Evolutionary conservation across 2,888 invertebrate species (phyloP).

Genomic region (Elmis aenea): DNA sequence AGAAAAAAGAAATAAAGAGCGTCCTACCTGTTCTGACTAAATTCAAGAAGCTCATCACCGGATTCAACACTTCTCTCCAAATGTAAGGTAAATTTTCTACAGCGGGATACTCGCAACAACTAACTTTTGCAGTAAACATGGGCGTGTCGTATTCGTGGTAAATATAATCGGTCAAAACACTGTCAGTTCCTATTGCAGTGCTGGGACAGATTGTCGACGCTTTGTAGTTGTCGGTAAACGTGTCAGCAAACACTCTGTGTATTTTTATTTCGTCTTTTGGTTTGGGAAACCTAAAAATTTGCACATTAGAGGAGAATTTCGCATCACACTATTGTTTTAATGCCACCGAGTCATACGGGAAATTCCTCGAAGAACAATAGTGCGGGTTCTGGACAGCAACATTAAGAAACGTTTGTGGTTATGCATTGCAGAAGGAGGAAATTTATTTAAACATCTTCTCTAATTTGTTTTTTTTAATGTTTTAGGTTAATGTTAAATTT

Average conservation of each 20-base stretch:
- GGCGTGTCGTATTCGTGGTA: conserved; percentile 61
- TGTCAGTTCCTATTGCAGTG: conserved; percentile 42
- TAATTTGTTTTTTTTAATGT: no score
- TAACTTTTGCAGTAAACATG: conserved; percentile 66
- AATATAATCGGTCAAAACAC: conserved; percentile 55
- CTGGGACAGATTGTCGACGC: conserved; percentile 40
- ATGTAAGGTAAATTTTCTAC: conserved; percentile 61
- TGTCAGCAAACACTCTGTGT: conserved; percentile 50
- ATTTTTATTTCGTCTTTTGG: conserved; percentile 33
- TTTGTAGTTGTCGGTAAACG: conserved; percentile 46
- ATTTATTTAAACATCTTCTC: no score
- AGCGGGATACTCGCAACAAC: conserved; percentile 78
- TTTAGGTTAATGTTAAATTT: no score
- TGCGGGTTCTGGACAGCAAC: no score
- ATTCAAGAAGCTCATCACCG: conserved; percentile 59
- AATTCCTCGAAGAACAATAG: no score
- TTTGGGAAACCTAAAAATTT: no score
- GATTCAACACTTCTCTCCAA: conserved; percentile 65
- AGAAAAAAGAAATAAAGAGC: no score
- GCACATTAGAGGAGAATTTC: no score
- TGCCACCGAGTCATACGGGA: no score
- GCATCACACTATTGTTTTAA: no score
- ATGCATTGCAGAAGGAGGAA: no score
- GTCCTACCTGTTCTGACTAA: conserved; percentile 60
- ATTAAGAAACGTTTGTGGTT: no score